Conservation (phyloP, 2,888 invertebrate species). For the Drosophila leonis region DNA sequence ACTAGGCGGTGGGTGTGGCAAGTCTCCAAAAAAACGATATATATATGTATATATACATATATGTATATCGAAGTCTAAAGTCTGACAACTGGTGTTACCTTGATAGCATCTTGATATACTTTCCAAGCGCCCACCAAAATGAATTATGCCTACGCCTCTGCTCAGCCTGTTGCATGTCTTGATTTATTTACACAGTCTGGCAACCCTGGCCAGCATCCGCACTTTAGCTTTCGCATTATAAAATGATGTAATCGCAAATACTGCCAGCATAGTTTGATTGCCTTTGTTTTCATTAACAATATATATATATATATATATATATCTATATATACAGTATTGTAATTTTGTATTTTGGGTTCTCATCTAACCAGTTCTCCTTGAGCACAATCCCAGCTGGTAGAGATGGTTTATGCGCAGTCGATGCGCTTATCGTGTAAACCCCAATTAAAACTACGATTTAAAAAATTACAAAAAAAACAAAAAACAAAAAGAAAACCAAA, state of each 20-base stretch:
- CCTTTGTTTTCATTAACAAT: not conserved
- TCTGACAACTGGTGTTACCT: conserved; percentile 46
- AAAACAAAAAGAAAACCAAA: not conserved
- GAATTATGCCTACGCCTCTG: conserved; percentile 3
- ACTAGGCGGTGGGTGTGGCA: conserved; percentile 43
- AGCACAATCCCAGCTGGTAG: conserved; percentile 31
- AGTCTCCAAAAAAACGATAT: conserved; percentile 1
- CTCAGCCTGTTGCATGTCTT: conserved; percentile 9
- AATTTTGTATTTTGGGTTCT: conserved; percentile 11
- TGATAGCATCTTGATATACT: conserved; percentile 35
- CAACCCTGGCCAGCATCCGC: conserved; percentile 17
- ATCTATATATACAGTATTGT: not conserved
- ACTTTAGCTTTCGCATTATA: not conserved
- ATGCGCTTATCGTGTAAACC: conserved; percentile 16
- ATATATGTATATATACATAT: not conserved
- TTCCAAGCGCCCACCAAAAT: conserved; percentile 32
- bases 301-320: not conserved
- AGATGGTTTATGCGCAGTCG: conserved; percentile 27
- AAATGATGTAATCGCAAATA: conserved; percentile 14
- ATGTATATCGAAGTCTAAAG: conserved; percentile 47
- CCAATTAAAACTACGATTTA: conserved; percentile 6
- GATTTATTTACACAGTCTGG: not conserved
- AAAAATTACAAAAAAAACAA: conserved; percentile 8
- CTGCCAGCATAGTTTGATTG: conserved; percentile 37
- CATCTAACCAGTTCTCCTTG: conserved; percentile 39